Percentiles rank a stretch among this genome's conserved stretches.
These are phyloP conservation scores for Strigamia transsilvanica DNA, from an alignment of 2,888 invertebrate genomes.

Conservation along the genomic window DNA sequence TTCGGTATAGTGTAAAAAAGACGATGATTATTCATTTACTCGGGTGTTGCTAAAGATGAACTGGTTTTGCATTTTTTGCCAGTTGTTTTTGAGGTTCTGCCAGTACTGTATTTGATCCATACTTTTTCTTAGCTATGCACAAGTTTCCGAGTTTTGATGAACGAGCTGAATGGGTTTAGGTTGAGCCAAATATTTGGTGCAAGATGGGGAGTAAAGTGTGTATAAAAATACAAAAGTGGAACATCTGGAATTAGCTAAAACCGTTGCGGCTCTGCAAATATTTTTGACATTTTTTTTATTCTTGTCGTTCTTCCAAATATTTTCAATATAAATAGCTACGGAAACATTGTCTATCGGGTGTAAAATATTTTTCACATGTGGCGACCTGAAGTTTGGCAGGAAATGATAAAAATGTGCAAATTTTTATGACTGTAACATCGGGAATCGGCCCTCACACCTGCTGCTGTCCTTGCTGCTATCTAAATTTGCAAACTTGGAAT, in stretches of 20 bases:
- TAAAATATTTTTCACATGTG: background rate
- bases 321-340: background rate
- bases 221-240: conserved; percentile 20
- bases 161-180: background rate
- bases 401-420: conserved; percentile 1
- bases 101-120: background rate
- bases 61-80: conserved; percentile 7
- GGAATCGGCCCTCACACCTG: background rate
- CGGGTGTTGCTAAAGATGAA: conserved; percentile 4
- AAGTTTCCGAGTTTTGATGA: background rate
- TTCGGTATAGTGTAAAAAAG: background rate
- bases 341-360: background rate
- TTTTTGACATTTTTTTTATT: conserved; percentile 15
- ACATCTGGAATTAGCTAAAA: conserved; percentile 20
- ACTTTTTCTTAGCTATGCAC: background rate
- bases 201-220: conserved; percentile 5
- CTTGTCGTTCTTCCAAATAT: conserved; percentile 10
- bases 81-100: background rate
- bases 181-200: background rate
- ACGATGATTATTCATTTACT: background rate
- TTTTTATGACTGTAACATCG: background rate
- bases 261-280: background rate
- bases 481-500: background rate
- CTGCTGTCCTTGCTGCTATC: background rate
- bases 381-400: background rate